These are phyloP conservation scores for Microctonus hyperodae DNA, from an alignment of 2,888 invertebrate genomes.

Conservation along the genomic window DNA sequence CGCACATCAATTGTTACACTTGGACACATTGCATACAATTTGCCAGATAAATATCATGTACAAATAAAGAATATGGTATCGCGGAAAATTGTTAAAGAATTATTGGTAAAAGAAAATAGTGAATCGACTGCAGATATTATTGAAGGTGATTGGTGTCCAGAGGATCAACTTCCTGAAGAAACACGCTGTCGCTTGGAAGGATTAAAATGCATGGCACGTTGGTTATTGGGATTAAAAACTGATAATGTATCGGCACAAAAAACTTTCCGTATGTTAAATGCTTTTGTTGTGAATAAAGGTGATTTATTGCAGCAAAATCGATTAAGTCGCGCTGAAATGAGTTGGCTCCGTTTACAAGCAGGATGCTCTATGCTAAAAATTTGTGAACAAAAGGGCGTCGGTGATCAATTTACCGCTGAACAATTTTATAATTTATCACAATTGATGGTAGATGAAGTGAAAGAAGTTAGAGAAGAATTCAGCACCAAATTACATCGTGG, in stretches of 20 bases:
- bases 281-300: conserved; percentile 92
- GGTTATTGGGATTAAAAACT: conserved; percentile 90
- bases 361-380: conserved; percentile 97
- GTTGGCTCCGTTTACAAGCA: conserved; percentile 89
- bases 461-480: conserved; percentile 88
- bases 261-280: conserved; percentile 93
- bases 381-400: conserved; percentile 95
- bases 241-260: conserved; percentile 89
- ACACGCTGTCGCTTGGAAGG: conserved; percentile 93
- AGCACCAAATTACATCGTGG: conserved; percentile 93
- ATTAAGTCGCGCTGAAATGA: conserved; percentile 86
- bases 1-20: conserved; percentile 93
- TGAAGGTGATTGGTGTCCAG: conserved; percentile 79
- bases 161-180: conserved; percentile 87
- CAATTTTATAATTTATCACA: conserved; percentile 94
- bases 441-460: conserved; percentile 85
- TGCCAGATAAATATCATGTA: conserved; percentile 88
- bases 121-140: conserved; percentile 66
- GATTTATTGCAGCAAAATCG: conserved; percentile 82
- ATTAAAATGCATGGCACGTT: conserved; percentile 95
- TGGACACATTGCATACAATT: conserved; percentile 92
- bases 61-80: conserved; percentile 95
- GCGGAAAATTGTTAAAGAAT: conserved; percentile 93
- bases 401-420: conserved; percentile 92
- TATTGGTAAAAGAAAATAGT: conserved; percentile 82